Conservation (phyloP, 2,113 vertebrate species). For the Hydrolagus affinis region DNA sequence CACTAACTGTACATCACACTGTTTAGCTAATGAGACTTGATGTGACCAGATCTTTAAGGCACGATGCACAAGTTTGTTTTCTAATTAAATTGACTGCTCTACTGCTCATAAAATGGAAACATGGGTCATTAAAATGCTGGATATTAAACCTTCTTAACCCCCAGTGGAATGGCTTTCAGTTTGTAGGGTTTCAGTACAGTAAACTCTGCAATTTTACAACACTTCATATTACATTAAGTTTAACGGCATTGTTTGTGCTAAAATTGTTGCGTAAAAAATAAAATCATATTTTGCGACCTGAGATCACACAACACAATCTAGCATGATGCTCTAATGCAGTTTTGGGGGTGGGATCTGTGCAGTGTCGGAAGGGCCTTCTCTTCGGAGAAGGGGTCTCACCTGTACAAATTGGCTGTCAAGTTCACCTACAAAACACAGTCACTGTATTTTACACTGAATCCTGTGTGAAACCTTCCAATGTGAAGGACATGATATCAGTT, state of each 20-base stretch:
- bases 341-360: no score
- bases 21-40: slow-evolving; percentile 14
- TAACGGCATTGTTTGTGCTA: neutral
- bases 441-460: no score
- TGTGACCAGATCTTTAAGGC: slow-evolving; percentile 24
- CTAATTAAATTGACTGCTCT: slow-evolving; percentile 31
- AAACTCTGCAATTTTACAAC: slow-evolving; percentile 15
- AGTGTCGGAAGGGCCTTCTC: no score
- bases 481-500: no score
- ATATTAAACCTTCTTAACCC: slow-evolving; percentile 20
- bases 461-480: no score
- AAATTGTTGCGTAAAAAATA: neutral
- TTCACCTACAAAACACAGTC: no score
- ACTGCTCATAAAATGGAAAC: slow-evolving; percentile 28
- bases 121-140: slow-evolving; percentile 1
- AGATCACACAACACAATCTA: no score
- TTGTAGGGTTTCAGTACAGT: neutral
- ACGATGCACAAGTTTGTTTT: slow-evolving; percentile 28
- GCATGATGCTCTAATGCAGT: no score
- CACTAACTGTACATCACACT: neutral
- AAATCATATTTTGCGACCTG: neutral
- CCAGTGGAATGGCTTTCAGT: slow-evolving; percentile 4
- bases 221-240: neutral
- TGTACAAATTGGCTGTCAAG: no score
- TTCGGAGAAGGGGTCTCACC: no score